Base-by-base conservation (phyloP, 2,113 vertebrate species). In the Notiomystis cincta region DNA sequence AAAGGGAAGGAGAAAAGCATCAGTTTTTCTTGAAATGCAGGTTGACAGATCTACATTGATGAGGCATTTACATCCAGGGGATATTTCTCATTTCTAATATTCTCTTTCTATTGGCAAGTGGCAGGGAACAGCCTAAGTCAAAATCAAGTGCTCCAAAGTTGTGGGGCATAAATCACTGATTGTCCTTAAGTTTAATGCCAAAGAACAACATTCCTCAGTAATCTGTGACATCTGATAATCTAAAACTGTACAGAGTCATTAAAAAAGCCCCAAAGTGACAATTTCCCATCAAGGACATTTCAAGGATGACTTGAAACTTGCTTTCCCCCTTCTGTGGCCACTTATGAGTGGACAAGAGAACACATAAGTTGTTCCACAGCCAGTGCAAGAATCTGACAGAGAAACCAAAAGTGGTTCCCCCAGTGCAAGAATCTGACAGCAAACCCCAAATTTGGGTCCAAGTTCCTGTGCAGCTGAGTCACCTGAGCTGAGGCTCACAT, bases 251-350 rank as follows among this genome's bases (percentile, higher is more conserved):
- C 30, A 38, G 22, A 57, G 44, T 27, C 11, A 45, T 54, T 58
- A 16, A 42, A 56, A 78, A 67, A 33, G 0, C 3, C 21, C 23
- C 0, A 9, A 64, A 66, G 10, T 3, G 3, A 15, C 13, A 69
- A 53, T 53, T 65, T 53, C 9, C 33, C 2, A 4, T 50, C 12
- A 57, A 31, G 2, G 3, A 27, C 4, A 23, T 66, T 73, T 51
- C 38, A 40, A 78, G 16, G 40, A 66, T 9, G 51, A 62, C 33
- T 58, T 76, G 38, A 78, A 84, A 84, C 10, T 15, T 48, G 8
- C 11, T 53, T 45, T 51, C 11, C 4, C 13, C 3, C 7, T 82
- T 71, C 61, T 12, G 4, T 28, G 56, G 21, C 10, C 27, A 45
- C 38, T 48, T 61, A 31, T 10, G 44, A 7, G 13, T 4, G 7